Evolutionary conservation across 2,113 vertebrate genomes (phyloP).

Genomic region (Tylochromis polylepis): DNA sequence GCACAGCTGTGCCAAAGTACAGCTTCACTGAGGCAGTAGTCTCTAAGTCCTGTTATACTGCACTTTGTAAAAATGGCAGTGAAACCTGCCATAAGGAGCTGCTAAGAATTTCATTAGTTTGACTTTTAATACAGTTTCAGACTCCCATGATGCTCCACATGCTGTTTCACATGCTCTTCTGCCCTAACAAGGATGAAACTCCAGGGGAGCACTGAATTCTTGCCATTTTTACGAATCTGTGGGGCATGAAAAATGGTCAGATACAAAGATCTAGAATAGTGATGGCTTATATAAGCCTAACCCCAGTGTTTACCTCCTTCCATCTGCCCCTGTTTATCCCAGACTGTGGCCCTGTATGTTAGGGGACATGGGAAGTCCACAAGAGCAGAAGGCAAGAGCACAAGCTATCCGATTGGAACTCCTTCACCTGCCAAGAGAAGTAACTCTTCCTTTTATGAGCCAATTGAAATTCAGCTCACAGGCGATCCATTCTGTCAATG

Average conservation of each 20-base stretch:
- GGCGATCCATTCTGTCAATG: constrained; percentile 63
- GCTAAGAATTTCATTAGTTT: constrained; percentile 19
- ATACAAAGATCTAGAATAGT: constrained; percentile 9
- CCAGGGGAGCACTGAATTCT: neutral
- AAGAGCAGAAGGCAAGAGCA: constrained; percentile 42
- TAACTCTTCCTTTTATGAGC: constrained; percentile 70
- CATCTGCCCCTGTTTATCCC: constrained; percentile 60
- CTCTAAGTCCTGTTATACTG: neutral
- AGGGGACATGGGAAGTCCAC: constrained; percentile 43
- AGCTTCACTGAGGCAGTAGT: neutral
- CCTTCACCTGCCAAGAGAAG: constrained; percentile 63
- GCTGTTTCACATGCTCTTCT: neutral
- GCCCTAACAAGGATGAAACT: neutral
- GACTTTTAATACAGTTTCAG: constrained; percentile 19
- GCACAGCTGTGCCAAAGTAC: neutral
- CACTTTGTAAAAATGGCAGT: neutral
- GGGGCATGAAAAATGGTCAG: constrained; percentile 4
- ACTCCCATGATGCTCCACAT: neutral
- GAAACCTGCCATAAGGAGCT: constrained; percentile 5
- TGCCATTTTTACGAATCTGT: neutral
- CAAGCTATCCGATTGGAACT: constrained; percentile 52
- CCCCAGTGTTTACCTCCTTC: constrained; percentile 37
- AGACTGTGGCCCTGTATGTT: constrained; percentile 48
- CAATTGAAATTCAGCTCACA: constrained; percentile 69
- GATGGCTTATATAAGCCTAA: neutral